These are phyloP conservation scores for Agrypnus murinus DNA, from an alignment of 2,888 invertebrate genomes.

Conservation along the genomic window DNA sequence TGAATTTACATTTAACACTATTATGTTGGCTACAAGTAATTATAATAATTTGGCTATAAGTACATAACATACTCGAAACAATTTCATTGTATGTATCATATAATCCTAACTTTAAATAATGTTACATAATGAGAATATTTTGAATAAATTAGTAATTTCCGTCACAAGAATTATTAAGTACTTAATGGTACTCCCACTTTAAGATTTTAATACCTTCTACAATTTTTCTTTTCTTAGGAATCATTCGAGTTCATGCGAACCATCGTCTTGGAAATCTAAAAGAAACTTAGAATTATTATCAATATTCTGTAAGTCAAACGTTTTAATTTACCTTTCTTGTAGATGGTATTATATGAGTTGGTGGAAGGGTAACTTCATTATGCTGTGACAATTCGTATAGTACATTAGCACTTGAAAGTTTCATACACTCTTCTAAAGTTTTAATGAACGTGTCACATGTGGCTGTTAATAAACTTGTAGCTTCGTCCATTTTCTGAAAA, in stretches of 20 bases:
- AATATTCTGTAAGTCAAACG: conserved; percentile 21
- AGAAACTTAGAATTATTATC: conserved; percentile 29
- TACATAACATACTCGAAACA: neutral
- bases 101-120: neutral
- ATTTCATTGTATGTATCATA: neutral
- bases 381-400: conserved; percentile 66
- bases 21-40: neutral
- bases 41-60: conserved; percentile 3
- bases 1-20: neutral
- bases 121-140: neutral
- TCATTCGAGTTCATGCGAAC: conserved; percentile 55
- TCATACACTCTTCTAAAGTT: conserved; percentile 88
- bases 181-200: neutral
- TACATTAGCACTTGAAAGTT: conserved; percentile 72
- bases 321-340: conserved; percentile 62
- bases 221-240: conserved; percentile 43
- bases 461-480: conserved; percentile 81
- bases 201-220: conserved; percentile 3
- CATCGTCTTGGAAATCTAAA: conserved; percentile 48
- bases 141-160: neutral
- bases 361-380: conserved; percentile 64
- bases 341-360: conserved; percentile 62
- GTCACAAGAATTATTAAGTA: neutral
- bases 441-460: conserved; percentile 90
- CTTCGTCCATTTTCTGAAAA: conserved; percentile 82